Conservation (phyloP, 2,113 vertebrate genomes). For the Terrapene triunguis region DNA sequence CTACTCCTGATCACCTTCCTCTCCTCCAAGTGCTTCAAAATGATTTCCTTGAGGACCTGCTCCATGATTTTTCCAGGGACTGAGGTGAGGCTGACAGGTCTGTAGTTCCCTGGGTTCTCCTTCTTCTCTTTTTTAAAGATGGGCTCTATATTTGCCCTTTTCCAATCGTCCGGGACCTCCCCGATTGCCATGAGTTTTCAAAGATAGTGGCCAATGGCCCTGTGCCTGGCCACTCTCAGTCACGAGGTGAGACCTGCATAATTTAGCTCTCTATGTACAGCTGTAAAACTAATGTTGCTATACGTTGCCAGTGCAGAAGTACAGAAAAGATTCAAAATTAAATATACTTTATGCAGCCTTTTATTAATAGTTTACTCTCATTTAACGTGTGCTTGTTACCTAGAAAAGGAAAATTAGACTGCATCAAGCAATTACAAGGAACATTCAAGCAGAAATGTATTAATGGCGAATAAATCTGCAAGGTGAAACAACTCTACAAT, state of each 20-base stretch:
- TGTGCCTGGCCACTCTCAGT: neutral
- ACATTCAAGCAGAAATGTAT: slow-evolving; percentile 23
- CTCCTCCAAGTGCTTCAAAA: too few relatives aligned
- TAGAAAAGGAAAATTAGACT: slow-evolving; percentile 19
- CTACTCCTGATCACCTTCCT: too few relatives aligned
- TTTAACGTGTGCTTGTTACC: slow-evolving; percentile 27
- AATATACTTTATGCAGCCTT: neutral
- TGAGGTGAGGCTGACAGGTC: too few relatives aligned
- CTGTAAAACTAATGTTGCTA: neutral
- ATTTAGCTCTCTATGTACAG: neutral
- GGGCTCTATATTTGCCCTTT: too few relatives aligned
- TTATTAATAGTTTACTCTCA: neutral
- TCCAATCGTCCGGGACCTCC: too few relatives aligned
- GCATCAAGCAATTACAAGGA: slow-evolving; percentile 40
- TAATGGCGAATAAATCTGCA: slow-evolving; percentile 5
- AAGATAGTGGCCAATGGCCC: too few relatives aligned
- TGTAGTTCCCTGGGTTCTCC: too few relatives aligned
- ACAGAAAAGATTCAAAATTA: slow-evolving; percentile 8
- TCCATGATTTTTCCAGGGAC: too few relatives aligned
- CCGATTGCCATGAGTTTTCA: too few relatives aligned
- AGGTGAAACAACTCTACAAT: neutral
- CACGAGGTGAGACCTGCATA: neutral
- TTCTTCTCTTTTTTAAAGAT: too few relatives aligned
- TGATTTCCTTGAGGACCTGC: too few relatives aligned
- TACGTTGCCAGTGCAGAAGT: neutral